Evolutionary conservation across 2,797 vertebrate genomes (phyloP), one percentile per base, ranked within the genome.

Genomic region (Parauchenoglanis ngamensis): DNA sequence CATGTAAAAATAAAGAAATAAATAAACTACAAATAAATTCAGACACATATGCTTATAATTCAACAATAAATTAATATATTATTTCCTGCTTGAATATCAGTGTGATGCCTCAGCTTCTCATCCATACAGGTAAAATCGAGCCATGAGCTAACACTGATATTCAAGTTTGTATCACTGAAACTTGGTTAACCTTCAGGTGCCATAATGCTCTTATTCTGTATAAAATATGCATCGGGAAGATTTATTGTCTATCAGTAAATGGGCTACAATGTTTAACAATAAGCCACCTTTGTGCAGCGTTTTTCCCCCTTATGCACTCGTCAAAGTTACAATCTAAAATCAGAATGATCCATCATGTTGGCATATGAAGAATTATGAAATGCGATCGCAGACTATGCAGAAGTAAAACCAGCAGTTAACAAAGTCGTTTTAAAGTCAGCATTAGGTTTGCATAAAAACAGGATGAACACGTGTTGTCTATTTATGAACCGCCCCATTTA

Each of bases 281-380:
- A 94, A 94, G 93, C 92, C 91, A 90, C 90, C 87, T 88, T 83
- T 40, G 8, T 82, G 87, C 21, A 67, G 91, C 89, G 90, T 85
- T 92, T 92, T 92, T 91, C 88, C 87, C 90, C 1, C 91, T 91
- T 91, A 90, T 90, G 90, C 91, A 92, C 94, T 94, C 95, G 94
- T 96, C 95, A 94, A 95, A 94, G 92, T 94, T 94, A 92, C 93
- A 94, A 95, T 95, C 93, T 94, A 94, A 92, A 95, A 95, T 95
- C 93, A 84, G 91, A 94, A 92, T 92, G 93, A 96, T 96, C 95
- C 95, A 95, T 96, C 95, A 96, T 91, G 88, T 85, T 95, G 95
- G 94, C 95, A 93, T 92, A 92, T 93, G 93, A 95, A 93, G 93
- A 95, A 95, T 95, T 92, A 95, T 94, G 92, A 94, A 94, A 94